These are phyloP conservation scores for Acridotheres tristis DNA, from an alignment of 2,797 vertebrate species.

Conservation along the genomic window DNA sequence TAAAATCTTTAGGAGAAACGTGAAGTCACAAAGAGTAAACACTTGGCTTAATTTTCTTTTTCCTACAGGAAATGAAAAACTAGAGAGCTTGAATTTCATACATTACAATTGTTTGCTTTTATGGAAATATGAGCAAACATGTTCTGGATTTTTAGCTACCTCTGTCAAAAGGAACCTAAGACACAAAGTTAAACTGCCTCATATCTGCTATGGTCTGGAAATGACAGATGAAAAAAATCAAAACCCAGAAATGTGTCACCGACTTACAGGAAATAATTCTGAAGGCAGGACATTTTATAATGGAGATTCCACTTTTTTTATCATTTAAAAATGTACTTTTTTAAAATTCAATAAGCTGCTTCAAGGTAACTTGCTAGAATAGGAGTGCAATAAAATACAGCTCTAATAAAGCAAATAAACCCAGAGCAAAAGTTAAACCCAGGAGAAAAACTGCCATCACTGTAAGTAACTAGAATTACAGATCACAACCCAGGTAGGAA, in stretches of 20 bases:
- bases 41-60: not conserved
- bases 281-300: not conserved
- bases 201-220: not conserved
- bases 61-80: not conserved
- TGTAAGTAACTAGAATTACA: not conserved
- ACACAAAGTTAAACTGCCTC: not conserved
- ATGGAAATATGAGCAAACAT: not conserved
- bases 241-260: not conserved
- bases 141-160: not conserved
- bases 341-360: not conserved
- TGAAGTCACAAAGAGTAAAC: not conserved
- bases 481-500: not conserved
- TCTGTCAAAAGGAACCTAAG: not conserved
- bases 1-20: not conserved
- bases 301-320: not conserved
- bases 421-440: not conserved
- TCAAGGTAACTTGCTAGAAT: not conserved
- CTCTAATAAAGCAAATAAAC: not conserved
- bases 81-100: not conserved
- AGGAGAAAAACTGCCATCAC: not conserved
- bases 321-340: not conserved
- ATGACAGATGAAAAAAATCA: not conserved
- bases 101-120: not conserved
- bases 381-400: not conserved
- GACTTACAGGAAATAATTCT: not conserved